A percentile compares a stretch with the other conserved stretches of the same genome.
phyloP scores from a whole-genome alignment of 2,113 vertebrate species.

The Nematolebias whitei region DNA sequence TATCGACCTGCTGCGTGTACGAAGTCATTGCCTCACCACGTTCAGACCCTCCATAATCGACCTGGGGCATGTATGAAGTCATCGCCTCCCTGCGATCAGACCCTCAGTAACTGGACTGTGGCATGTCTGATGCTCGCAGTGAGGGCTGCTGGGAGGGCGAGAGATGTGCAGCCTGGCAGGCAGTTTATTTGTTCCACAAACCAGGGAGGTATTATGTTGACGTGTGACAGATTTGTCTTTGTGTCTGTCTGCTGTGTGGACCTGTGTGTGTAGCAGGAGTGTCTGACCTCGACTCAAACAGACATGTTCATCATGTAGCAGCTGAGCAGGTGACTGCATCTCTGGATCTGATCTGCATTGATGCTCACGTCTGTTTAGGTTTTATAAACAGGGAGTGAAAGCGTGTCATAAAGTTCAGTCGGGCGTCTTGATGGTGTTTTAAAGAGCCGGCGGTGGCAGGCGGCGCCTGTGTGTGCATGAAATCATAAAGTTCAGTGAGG shows the following conservation, averaged over 20 bases:
- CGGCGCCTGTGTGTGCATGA: conserved; percentile 17
- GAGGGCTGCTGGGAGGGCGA: conserved; percentile 12
- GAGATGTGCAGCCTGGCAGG: conserved; percentile 82
- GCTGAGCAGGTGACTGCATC: conserved; percentile 81
- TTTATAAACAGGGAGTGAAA: conserved; percentile 71
- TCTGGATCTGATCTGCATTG: conserved; percentile 40
- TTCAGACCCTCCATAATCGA: too few relatives aligned
- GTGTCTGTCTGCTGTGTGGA: conserved; percentile 76
- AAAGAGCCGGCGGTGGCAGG: conserved; percentile 58
- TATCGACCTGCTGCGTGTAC: too few relatives aligned
- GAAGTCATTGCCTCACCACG: too few relatives aligned
- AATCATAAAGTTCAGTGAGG: conserved; percentile 63
- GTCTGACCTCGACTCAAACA: conserved; percentile 89
- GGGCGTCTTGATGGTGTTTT: conserved; percentile 67
- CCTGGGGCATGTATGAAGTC: too few relatives aligned
- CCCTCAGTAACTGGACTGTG: too few relatives aligned
- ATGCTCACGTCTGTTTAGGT: conserved; percentile 31
- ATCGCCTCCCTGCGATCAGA: too few relatives aligned
- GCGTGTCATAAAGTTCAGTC: conserved; percentile 59
- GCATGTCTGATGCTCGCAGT: too few relatives aligned
- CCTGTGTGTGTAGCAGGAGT: too few relatives aligned
- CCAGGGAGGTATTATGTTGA: conserved; percentile 89
- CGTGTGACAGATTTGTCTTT: conserved; percentile 86
- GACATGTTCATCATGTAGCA: conserved; percentile 92
- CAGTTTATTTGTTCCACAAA: conserved; percentile 94